phyloP scores from a whole-genome alignment of 1,140 invertebrate species.

The Brachionus sp. region DNA sequence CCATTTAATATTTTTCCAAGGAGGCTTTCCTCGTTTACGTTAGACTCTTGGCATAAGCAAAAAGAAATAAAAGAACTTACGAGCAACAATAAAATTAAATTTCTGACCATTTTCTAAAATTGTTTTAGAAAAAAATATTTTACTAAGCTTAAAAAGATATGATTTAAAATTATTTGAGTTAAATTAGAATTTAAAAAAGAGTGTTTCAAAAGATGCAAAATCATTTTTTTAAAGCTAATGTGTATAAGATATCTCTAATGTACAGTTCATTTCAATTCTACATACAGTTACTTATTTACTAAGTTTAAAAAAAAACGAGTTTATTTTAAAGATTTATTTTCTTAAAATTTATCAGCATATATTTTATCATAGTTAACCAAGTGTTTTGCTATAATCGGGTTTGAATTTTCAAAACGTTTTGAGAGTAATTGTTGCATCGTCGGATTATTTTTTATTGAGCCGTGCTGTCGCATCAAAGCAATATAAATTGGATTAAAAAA shows the following conservation, averaged over 20 bases:
- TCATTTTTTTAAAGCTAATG: background rate
- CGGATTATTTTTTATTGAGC: conserved; percentile 16
- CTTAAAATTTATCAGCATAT: background rate
- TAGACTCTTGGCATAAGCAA: background rate
- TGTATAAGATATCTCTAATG: background rate
- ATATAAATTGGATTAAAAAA: conserved; percentile 23
- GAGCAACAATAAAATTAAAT: background rate
- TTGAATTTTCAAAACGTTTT: background rate
- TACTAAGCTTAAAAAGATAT: background rate
- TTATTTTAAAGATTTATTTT: background rate
- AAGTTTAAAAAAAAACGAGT: background rate
- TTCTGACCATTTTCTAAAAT: background rate
- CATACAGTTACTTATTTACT: background rate
- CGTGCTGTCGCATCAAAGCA: background rate
- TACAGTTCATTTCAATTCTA: background rate
- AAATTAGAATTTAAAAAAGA: background rate
- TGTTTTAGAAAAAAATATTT: background rate
- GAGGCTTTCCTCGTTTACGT: background rate
- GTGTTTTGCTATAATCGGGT: background rate
- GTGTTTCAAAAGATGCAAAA: background rate
- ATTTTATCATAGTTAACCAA: conserved; percentile 17
- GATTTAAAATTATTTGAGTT: background rate
- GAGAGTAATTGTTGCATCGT: background rate
- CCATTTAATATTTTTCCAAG: background rate
- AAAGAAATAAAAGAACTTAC: background rate